Evolutionary conservation across 1,140 invertebrate genomes (phyloP).

Genomic region (Augochlora pura): DNA sequence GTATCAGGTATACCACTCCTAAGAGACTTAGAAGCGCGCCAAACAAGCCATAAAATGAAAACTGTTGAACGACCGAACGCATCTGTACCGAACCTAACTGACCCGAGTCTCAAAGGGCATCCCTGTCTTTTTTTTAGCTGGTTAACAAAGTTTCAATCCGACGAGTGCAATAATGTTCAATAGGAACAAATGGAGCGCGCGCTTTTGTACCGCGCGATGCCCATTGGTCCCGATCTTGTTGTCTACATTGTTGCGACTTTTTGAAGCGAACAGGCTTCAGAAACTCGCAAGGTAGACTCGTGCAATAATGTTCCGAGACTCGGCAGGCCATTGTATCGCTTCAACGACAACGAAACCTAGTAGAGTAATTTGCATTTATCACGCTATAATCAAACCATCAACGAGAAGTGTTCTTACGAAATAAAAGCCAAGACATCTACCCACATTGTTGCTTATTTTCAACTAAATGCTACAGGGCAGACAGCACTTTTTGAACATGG

Average conservation of each 20-base stretch:
- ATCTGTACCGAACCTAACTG: background rate
- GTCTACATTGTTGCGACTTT: slow-evolving; percentile 63
- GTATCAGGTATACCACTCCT: slow-evolving; percentile 65
- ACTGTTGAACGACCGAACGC: background rate
- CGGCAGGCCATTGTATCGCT: slow-evolving; percentile 6
- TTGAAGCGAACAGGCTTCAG: slow-evolving; percentile 62
- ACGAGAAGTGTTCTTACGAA: slow-evolving; percentile 8
- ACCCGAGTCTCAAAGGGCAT: background rate
- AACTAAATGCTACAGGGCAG: background rate
- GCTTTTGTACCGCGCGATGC: slow-evolving; percentile 26
- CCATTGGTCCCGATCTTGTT: slow-evolving; percentile 28
- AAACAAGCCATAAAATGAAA: slow-evolving; percentile 72
- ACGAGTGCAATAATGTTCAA: slow-evolving; percentile 24
- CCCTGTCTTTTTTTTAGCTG: background rate
- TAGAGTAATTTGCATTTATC: slow-evolving; percentile 20
- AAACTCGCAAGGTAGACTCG: slow-evolving; percentile 66
- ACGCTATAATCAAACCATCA: slow-evolving; percentile 26
- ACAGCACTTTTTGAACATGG: background rate
- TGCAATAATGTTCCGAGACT: slow-evolving; percentile 25
- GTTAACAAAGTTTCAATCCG: background rate
- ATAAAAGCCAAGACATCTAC: slow-evolving; percentile 15
- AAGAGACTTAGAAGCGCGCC: slow-evolving; percentile 75
- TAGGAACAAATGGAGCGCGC: slow-evolving; percentile 3
- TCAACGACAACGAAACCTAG: background rate
- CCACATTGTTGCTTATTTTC: background rate